These are phyloP conservation scores for Misgurnus anguillicaudatus DNA, from an alignment of 2,113 vertebrate species.

Conservation along the genomic window DNA sequence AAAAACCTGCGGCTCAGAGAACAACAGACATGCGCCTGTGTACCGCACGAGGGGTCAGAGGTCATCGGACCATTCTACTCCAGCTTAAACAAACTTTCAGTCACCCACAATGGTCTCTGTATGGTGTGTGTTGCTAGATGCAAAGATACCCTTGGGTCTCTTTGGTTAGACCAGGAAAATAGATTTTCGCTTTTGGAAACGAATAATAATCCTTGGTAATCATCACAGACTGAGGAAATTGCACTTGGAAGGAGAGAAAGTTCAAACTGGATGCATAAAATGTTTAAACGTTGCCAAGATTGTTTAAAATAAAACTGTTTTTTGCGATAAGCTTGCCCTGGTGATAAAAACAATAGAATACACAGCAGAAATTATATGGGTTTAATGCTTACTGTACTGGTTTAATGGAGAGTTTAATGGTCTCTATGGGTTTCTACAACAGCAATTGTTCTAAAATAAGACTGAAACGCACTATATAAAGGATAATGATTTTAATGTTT, in stretches of 20 bases:
- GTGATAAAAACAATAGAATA: no score
- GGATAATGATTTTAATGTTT: no score
- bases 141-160: conserved; percentile 32
- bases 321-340: conserved; percentile 8
- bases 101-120: conserved; percentile 17
- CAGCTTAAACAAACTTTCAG: conserved; percentile 36
- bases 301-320: conserved; percentile 11
- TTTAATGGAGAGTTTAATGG: no score
- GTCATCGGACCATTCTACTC: conserved; percentile 30
- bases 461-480: no score
- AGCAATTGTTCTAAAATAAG: no score
- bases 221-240: conserved; percentile 7
- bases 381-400: no score
- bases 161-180: conserved; percentile 41
- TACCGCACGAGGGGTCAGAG: conserved; percentile 29
- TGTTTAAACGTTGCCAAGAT: conserved; percentile 3
- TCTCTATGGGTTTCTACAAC: no score
- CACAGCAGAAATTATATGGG: no score
- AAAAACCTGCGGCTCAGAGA: conserved; percentile 66
- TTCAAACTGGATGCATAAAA: not conserved
- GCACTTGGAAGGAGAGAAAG: conserved; percentile 9
- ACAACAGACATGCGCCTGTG: conserved; percentile 36
- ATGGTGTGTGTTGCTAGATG: conserved; percentile 11
- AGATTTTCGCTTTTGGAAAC: conserved; percentile 17
- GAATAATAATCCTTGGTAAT: conserved; percentile 26